Evolutionary conservation across 2,888 invertebrate genomes (phyloP), one percentile per base, ranked within the genome.

Genomic region (Pheosia gnoma): DNA sequence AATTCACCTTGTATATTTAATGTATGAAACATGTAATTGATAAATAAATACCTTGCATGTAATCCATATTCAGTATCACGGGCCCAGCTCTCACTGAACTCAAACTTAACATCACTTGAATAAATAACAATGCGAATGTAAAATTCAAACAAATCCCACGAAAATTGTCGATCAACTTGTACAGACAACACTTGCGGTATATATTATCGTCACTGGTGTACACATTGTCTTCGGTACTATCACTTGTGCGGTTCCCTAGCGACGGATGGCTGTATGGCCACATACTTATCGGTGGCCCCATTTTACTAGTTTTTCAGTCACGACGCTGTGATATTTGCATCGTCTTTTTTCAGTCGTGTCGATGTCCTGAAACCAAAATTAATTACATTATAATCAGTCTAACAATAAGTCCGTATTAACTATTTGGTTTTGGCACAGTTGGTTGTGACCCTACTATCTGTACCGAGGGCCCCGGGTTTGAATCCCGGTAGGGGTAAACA

Each of bases 31-130:
- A 25, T 25, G 47, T 7, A 9, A n/a, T 47, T 10, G 5, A 7
- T 7, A 51, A 51, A 51, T 51, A 43, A 72, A 84, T 80, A 93
- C 93, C 93, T 87, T 92, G 93, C 63, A 88, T 82, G 81, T 93
- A 91, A 77, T 91, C 89, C 89, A 92, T 74, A 71, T 86, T 91
- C 11, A 93, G 71, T 67, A 91, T 72, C 49, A 93, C 91, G 3
- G 93, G 93, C 0, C 91, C 90, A 0, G 90, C 93, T 37, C 74
- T 75, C 11, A 87, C 93, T 37, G 75, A 80, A 65, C 81, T 84
- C 57, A 86, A 76, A 79, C 79, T 85, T 59, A 89, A 74, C 58
- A 90, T 64, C 69, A 89, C 78, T 80, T 91, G 90, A 57, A 90
- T 70, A 52, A 90, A 68, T 59, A 92, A 74, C 52, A 90, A 63